Conservation (phyloP, 1,140 invertebrate species). For the Nasonia giraulti region DNA sequence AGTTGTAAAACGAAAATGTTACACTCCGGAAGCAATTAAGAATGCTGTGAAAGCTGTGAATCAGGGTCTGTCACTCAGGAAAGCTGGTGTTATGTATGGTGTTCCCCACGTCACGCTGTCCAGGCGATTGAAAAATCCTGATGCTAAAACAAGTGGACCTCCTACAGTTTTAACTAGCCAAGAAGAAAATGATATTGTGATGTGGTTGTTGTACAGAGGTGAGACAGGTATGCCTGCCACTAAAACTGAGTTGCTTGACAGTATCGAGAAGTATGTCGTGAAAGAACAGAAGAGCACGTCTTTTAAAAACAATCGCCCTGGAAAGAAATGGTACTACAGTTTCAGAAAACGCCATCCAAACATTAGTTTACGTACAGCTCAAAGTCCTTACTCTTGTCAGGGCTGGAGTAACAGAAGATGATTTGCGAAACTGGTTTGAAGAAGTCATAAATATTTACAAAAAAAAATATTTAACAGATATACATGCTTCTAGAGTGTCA, state of each 20-base stretch:
- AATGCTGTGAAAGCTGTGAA: not conserved
- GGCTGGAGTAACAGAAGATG: no score
- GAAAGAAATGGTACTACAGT: conserved; percentile 52
- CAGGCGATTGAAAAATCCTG: not conserved
- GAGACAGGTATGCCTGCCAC: conserved; percentile 63
- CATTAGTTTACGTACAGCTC: conserved; percentile 52
- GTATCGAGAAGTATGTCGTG: conserved; percentile 59
- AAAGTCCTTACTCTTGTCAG: conserved; percentile 49
- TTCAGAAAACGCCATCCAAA: no score
- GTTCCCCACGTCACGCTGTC: not conserved
- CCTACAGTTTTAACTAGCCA: conserved; percentile 55
- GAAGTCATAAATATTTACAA: no score
- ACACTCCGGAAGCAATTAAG: not conserved
- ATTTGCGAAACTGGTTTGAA: no score
- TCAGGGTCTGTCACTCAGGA: not conserved
- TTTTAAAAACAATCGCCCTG: conserved; percentile 40
- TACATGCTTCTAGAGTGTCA: no score
- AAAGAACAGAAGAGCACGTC: no score
- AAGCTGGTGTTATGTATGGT: not conserved
- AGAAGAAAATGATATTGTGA: conserved; percentile 61
- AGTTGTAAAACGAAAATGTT: not conserved
- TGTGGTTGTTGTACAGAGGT: conserved; percentile 61
- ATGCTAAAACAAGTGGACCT: conserved; percentile 57
- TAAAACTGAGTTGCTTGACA: conserved; percentile 60
- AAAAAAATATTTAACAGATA: no score